phyloP scores from a whole-genome alignment of 2,113 vertebrate species.

The Scomber japonicus region DNA sequence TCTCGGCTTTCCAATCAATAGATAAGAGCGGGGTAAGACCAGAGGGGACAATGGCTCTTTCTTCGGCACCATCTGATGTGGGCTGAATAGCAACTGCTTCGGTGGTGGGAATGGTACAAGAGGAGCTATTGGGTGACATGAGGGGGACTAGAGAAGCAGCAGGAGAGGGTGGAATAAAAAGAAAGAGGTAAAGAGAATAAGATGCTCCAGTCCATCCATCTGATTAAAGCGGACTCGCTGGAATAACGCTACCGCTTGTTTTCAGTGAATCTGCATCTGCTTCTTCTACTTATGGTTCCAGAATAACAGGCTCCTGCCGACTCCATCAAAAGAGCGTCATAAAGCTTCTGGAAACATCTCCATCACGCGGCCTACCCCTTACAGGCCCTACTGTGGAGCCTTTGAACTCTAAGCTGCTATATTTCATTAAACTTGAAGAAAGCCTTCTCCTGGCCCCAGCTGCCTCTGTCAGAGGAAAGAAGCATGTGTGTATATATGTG shows the following conservation, averaged over 20 bases:
- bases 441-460: constrained; percentile 64
- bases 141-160: constrained; percentile 67
- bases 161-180: constrained; percentile 47
- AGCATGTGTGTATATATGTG: constrained; percentile 25
- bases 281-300: constrained; percentile 45
- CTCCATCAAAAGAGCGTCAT: constrained; percentile 72
- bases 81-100: constrained; percentile 76
- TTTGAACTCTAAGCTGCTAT: constrained; percentile 82
- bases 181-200: constrained; percentile 60
- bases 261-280: constrained; percentile 45
- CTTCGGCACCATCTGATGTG: constrained; percentile 79
- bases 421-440: constrained; percentile 78
- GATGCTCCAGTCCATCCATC: constrained; percentile 62
- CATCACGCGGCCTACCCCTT: constrained; percentile 70
- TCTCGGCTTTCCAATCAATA: constrained; percentile 84
- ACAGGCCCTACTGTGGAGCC: constrained; percentile 76
- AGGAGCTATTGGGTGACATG: constrained; percentile 81
- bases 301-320: constrained; percentile 55
- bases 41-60: constrained; percentile 80
- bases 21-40: constrained; percentile 78
- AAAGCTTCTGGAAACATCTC: constrained; percentile 82
- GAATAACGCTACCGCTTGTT: constrained; percentile 36
- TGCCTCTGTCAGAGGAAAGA: constrained; percentile 48
- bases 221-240: constrained; percentile 55
- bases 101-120: constrained; percentile 79